Percentiles rank a stretch among this genome's conserved stretches.
Evolutionary conservation across 2,888 invertebrate genomes (phyloP).

Genomic region (Xestia rhomboidea): DNA sequence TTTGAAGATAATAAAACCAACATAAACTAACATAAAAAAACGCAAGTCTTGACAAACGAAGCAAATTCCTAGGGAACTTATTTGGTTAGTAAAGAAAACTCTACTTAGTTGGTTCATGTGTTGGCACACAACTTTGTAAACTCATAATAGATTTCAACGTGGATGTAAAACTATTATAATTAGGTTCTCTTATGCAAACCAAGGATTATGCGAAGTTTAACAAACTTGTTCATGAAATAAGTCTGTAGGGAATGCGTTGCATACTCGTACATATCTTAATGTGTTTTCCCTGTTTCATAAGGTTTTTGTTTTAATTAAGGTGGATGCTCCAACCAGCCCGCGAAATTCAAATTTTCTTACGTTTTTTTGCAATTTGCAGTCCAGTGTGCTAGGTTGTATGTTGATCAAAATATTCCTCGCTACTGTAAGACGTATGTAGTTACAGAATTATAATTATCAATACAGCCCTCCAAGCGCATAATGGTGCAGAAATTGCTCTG

Average conservation of each 20-base stretch:
- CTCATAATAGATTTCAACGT: slow-evolving; percentile 61
- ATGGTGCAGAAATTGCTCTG: too few relatives aligned
- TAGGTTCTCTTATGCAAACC: slow-evolving; percentile 58
- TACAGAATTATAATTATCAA: too few relatives aligned
- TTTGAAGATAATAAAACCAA: slow-evolving; percentile 54
- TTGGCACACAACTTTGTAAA: slow-evolving; percentile 52
- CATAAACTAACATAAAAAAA: slow-evolving; percentile 49
- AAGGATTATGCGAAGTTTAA: slow-evolving; percentile 37
- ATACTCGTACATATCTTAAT: slow-evolving; percentile 16
- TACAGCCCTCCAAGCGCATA: too few relatives aligned
- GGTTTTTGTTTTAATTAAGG: too few relatives aligned
- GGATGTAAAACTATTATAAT: slow-evolving; percentile 59
- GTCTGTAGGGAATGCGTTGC: slow-evolving; percentile 8
- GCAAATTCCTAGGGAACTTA: slow-evolving; percentile 42
- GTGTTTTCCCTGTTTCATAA: slow-evolving; percentile 19
- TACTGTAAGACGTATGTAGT: too few relatives aligned
- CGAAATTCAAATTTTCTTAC: too few relatives aligned
- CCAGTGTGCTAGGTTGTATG: too few relatives aligned
- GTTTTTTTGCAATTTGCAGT: too few relatives aligned
- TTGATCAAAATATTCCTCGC: too few relatives aligned
- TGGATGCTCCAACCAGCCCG: too few relatives aligned
- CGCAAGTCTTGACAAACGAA: slow-evolving; percentile 45
- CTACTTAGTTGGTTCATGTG: slow-evolving; percentile 10
- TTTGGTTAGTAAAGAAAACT: slow-evolving; percentile 45
- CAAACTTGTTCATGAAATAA: slow-evolving; percentile 28